Conservation (phyloP, 2,888 invertebrate genomes). For the Eristalinus sepulchralis region DNA sequence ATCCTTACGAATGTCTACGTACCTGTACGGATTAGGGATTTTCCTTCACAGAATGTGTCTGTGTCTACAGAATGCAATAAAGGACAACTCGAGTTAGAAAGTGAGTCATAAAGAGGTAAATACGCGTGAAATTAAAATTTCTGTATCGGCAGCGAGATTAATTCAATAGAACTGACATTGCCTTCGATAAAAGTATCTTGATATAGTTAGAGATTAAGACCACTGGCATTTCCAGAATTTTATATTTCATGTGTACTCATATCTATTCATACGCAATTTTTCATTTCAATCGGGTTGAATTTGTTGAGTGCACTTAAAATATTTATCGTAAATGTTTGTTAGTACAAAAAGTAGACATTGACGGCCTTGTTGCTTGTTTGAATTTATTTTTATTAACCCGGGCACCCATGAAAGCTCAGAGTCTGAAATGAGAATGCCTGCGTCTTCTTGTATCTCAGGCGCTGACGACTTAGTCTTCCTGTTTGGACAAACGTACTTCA, state of each 20-base stretch:
- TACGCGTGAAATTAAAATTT: neutral
- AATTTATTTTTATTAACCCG: too few relatives aligned
- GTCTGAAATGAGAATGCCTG: too few relatives aligned
- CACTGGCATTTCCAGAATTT: neutral
- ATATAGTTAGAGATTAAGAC: neutral
- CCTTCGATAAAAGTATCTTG: neutral
- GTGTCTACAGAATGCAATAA: neutral
- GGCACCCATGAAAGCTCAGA: too few relatives aligned
- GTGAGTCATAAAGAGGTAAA: neutral
- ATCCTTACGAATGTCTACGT: neutral
- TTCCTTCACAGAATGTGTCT: neutral
- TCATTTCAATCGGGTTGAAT: too few relatives aligned
- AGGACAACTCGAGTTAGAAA: neutral
- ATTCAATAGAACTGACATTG: neutral
- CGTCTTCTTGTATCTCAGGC: too few relatives aligned
- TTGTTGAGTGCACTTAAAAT: too few relatives aligned
- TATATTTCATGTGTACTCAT: neutral
- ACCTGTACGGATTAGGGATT: neutral
- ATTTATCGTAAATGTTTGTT: too few relatives aligned
- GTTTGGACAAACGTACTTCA: too few relatives aligned
- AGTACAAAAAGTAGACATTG: too few relatives aligned
- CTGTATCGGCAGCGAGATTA: neutral
- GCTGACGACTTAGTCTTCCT: too few relatives aligned
- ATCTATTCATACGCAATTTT: too few relatives aligned
- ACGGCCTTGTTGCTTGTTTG: too few relatives aligned